Evolutionary conservation across 2,888 invertebrate species (phyloP), one percentile per base, ranked within the genome.

Genomic region (Agrenia bidenticulata): DNA sequence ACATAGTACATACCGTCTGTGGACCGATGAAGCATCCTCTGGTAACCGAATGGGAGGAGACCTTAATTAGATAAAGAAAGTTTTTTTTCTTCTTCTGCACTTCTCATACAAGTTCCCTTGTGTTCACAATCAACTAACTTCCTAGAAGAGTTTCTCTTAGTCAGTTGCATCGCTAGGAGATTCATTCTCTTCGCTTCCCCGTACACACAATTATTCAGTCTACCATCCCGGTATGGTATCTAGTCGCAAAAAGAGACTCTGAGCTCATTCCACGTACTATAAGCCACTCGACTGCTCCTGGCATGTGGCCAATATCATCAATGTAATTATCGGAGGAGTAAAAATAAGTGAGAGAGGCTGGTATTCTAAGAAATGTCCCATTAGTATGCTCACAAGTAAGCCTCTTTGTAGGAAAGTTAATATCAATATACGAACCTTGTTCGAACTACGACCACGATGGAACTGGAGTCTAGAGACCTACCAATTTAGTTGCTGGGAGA

Each of bases 271-370:
- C 32, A 17, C 24, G 13, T 32, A 27, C 15, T 17, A 26, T 55
- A 17, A 55, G 27, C 26, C 17, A 26, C 45, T 19, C 19, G 60
- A 55, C 63, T 61, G 39, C 51, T 58, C 55, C 51, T 72, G 74
- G 73, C 72, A 66, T 69, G 67, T 67, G 64, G 73, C 74, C 74
- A 74, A 73, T 66, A 69, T 74, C 72, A 71, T 71, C 74, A 69
- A 61, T 64, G 68, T 73, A 74, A 74, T 74, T 74, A 74, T 73
- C 69, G 63, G 41, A 69, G 68, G 69, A 67, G 61, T 64, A 69
- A 56, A 67, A 61, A 58, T 57, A 42, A 50, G 27, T 62, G 62
- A 54, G 50, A 24, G 27, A 4, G 15, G 5, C 13, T 23, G 17
- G 51, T 57, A 72, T 70, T 66, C 69, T 67, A 73, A 72, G 70